Evolutionary conservation across 2,888 invertebrate genomes (phyloP), one percentile per base, ranked within the genome.

Genomic region (Coenonympha arcania): DNA sequence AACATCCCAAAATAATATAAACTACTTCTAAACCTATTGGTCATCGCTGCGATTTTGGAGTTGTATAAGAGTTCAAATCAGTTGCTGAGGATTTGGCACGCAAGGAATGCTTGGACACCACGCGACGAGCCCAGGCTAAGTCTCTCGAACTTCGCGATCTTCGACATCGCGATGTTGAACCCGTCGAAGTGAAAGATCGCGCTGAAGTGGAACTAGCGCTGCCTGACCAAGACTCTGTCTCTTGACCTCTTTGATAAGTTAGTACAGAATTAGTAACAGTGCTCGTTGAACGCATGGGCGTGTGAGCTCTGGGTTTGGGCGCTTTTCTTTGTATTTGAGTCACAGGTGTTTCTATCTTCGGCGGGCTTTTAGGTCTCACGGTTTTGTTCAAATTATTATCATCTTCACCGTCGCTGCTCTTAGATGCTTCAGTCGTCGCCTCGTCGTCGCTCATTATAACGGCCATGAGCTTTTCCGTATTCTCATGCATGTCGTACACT

Each of bases 401-500:
- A 15, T 55, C 48, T 19, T 39, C 45, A 41, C 44, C 48, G 40
- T 61, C 62, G 13, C 63, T 69, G 2, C 11, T 45, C 3, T 45
- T 33, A n/a, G 50, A 46, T 2, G 39, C 48, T 6, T 48, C 48
- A 6, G 60, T 62, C 1, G 48, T 51, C 2, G 60, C 58, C 44
- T 72, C 76, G 40, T 66, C 65, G 9, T 70, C 75, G 51, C 76
- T 80, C 64, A 77, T 63, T 39, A 76, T 71, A 4, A 81, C 68
- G 0, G 69, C 63, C 81, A 84, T 81, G 3, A 74, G 22, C 50
- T 77, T 79, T 56, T 84, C 82, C 1, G 68, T 67, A 42, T 82
- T 79, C 30, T 82, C 81, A 50, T 84, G 79, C 37, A 83, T 56
- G 60, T 86, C 83, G 60, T 73, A 83, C 15, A 84, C 79, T 57